These are phyloP conservation scores for Amiota mariae DNA, from an alignment of 2,888 invertebrate genomes.

Conservation along the genomic window DNA sequence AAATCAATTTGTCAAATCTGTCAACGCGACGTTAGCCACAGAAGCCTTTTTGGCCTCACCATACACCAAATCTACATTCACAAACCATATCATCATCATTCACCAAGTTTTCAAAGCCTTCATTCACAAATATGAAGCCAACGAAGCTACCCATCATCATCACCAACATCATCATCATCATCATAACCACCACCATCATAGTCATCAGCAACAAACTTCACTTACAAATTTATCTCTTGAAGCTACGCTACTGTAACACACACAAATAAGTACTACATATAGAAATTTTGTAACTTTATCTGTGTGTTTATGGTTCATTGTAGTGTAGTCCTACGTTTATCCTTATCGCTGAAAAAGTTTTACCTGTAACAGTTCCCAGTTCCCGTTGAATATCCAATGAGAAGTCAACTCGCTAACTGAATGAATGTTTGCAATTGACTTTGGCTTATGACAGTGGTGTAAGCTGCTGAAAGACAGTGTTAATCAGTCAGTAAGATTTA, in stretches of 20 bases:
- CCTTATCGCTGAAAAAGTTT: background rate
- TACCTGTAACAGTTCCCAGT: slow-evolving; percentile 6
- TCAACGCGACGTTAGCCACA: slow-evolving; percentile 43
- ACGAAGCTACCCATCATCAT: background rate
- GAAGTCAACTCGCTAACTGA: background rate
- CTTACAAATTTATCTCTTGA: slow-evolving; percentile 14
- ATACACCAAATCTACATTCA: background rate
- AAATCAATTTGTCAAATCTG: slow-evolving; percentile 48
- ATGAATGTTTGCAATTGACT: background rate
- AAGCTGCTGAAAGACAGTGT: background rate
- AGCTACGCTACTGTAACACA: background rate
- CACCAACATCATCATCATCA: background rate
- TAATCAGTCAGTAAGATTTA: background rate
- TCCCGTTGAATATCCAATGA: background rate
- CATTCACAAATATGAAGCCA: background rate
- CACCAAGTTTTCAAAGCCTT: too few species aligned
- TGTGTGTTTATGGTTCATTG: background rate
- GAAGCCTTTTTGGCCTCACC: background rate
- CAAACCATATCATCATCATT: too few species aligned
- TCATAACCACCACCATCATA: background rate
- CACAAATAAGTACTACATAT: too few species aligned
- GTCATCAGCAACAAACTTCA: slow-evolving; percentile 2
- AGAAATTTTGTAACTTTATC: background rate
- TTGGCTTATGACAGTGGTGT: background rate
- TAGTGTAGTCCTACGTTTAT: background rate